A percentile compares a stretch with the other conserved stretches of the same genome.
Conservation (phyloP, 2,888 invertebrate species). For the Mesopsocus fuscifrons region DNA sequence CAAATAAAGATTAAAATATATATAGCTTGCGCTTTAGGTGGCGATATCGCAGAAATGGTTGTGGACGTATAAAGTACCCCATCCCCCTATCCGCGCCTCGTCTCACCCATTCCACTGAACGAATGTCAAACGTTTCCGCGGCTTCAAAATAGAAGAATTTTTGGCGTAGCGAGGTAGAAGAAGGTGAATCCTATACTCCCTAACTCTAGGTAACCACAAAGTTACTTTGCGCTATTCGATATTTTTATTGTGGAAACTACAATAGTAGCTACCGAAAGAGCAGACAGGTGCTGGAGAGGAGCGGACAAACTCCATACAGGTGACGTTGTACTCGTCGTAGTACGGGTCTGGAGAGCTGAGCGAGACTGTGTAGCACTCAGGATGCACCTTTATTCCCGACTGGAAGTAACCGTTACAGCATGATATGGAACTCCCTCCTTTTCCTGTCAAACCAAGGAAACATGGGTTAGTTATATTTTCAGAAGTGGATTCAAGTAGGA, state of each 20-base stretch:
- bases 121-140: too few relatives aligned
- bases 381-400: slow-evolving; percentile 29
- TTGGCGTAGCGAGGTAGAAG: too few relatives aligned
- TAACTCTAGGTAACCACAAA: too few relatives aligned
- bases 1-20: slow-evolving; percentile 4
- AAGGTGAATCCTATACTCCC: too few relatives aligned
- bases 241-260: too few relatives aligned
- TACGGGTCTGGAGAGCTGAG: slow-evolving; percentile 45
- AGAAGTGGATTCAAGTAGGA: too few relatives aligned
- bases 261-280: slow-evolving; percentile 46
- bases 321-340: slow-evolving; percentile 41
- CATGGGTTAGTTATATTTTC: slow-evolving; percentile 8
- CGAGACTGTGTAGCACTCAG: slow-evolving; percentile 62
- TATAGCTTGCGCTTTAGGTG: background rate
- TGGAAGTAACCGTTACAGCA: slow-evolving; percentile 35
- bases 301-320: slow-evolving; percentile 72
- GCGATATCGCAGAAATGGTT: background rate
- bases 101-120: too few relatives aligned
- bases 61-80: slow-evolving; percentile 3
- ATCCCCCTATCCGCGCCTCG: too few relatives aligned
- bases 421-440: slow-evolving; percentile 47
- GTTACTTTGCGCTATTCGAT: too few relatives aligned
- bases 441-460: slow-evolving; percentile 23
- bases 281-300: slow-evolving; percentile 64
- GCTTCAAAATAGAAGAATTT: too few relatives aligned